Conservation (phyloP, 2,888 invertebrate species). For the Empis livida region DNA sequence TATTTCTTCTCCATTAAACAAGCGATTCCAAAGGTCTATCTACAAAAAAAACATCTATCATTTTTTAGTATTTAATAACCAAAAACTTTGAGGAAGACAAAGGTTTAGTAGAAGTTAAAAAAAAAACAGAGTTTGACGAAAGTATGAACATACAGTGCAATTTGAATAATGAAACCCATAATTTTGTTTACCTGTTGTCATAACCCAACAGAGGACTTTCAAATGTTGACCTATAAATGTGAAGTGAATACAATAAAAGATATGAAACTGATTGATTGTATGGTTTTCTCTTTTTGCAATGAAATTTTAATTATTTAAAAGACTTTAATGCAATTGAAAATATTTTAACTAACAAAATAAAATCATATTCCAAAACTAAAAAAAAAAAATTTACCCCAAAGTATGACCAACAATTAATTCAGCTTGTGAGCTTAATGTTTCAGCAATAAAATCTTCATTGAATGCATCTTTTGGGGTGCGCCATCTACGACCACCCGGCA, state of each 20-base stretch:
- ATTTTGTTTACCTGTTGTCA: constrained; percentile 30
- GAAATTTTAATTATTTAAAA: too few species aligned
- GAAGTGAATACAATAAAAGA: constrained; percentile 2
- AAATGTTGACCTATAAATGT: constrained; percentile 27
- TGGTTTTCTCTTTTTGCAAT: background rate
- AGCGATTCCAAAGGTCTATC: constrained; percentile 50
- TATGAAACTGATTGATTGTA: background rate
- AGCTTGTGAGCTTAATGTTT: constrained; percentile 71
- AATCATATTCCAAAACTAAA: background rate
- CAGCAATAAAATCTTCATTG: constrained; percentile 78
- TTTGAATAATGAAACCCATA: constrained; percentile 8
- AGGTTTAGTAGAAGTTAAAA: background rate
- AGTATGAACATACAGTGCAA: background rate
- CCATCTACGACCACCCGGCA: constrained; percentile 70
- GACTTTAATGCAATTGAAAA: too few species aligned
- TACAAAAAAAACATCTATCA: constrained; percentile 37
- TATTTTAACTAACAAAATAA: background rate
- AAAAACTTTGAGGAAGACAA: background rate
- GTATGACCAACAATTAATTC: constrained; percentile 75
- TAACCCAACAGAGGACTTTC: constrained; percentile 33
- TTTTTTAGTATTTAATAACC: too few species aligned
- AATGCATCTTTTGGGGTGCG: constrained; percentile 74
- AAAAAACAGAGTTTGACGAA: background rate
- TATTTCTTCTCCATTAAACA: constrained; percentile 37
- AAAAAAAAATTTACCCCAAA: constrained; percentile 55